Evolutionary conservation across 1,140 invertebrate species (phyloP).

Genomic region (Cyclargus thomasi): DNA sequence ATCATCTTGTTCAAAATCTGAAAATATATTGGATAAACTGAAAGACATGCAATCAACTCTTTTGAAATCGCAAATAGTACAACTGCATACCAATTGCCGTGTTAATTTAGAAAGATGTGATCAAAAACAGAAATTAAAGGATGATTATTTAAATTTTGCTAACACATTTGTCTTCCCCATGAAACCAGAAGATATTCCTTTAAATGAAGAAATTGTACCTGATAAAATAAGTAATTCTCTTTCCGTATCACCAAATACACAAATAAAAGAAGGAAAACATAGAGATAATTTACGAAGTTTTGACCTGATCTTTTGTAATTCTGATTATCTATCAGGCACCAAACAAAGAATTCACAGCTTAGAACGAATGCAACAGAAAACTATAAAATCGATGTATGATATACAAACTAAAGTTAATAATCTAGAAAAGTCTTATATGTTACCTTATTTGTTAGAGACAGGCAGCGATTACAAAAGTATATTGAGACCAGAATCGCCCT

Average conservation of each 20-base stretch:
- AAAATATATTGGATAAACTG: conserved; percentile 14
- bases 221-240: neutral
- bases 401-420: neutral
- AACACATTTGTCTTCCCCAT: neutral
- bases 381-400: conserved; percentile 4
- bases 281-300: neutral
- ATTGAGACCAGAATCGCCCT: neutral
- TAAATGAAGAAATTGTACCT: neutral
- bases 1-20: conserved; percentile 9
- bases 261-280: neutral
- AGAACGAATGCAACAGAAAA: neutral
- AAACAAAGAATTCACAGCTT: neutral
- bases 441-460: neutral
- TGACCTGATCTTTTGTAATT: neutral
- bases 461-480: neutral
- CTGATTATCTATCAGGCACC: neutral
- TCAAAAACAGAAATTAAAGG: neutral
- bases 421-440: neutral
- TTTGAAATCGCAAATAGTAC: conserved; percentile 1
- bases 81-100: conserved; percentile 35
- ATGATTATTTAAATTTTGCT: neutral
- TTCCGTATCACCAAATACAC: neutral
- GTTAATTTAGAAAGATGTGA: conserved; percentile 50
- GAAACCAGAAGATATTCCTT: neutral
- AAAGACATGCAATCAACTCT: conserved; percentile 9